A percentile compares a stretch with the other conserved stretches of the same genome.
Conservation (phyloP, 1,140 invertebrate species). For the Anastrepha ludens region DNA sequence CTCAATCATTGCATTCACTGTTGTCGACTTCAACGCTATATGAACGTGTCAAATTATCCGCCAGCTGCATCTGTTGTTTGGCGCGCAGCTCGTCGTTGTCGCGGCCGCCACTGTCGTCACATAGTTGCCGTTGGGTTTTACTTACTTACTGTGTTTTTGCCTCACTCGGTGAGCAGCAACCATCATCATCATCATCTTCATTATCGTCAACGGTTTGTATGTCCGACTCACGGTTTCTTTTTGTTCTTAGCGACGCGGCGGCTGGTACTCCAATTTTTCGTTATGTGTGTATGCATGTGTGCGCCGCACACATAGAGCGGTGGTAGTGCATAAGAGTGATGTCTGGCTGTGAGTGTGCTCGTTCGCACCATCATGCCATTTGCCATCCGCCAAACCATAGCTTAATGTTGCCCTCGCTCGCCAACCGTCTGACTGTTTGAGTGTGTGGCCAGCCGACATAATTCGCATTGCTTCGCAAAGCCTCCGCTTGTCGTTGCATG, state of each 20-base stretch:
- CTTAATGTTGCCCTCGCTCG: conserved; percentile 3
- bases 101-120: neutral
- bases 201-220: neutral
- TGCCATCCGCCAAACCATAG: neutral
- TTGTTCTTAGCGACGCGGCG: conserved; percentile 22
- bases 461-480: conserved; percentile 21
- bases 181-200: conserved; percentile 29
- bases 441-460: conserved; percentile 42
- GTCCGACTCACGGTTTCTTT: conserved; percentile 37
- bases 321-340: neutral
- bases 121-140: neutral
- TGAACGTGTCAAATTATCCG: conserved; percentile 49
- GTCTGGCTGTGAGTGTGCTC: neutral
- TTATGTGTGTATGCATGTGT: neutral
- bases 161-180: conserved; percentile 3
- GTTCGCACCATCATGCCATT: conserved; percentile 29
- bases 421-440: conserved; percentile 19
- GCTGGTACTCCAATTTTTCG: conserved; percentile 32
- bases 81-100: conserved; percentile 23
- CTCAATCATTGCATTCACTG: conserved; percentile 11
- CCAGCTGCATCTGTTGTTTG: conserved; percentile 52
- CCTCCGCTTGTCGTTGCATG: conserved; percentile 18
- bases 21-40: conserved; percentile 10
- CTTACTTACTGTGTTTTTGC: neutral
- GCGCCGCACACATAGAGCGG: neutral